phyloP scores from a whole-genome alignment of 2,113 vertebrate species.

The Rhynchomys soricoides region DNA sequence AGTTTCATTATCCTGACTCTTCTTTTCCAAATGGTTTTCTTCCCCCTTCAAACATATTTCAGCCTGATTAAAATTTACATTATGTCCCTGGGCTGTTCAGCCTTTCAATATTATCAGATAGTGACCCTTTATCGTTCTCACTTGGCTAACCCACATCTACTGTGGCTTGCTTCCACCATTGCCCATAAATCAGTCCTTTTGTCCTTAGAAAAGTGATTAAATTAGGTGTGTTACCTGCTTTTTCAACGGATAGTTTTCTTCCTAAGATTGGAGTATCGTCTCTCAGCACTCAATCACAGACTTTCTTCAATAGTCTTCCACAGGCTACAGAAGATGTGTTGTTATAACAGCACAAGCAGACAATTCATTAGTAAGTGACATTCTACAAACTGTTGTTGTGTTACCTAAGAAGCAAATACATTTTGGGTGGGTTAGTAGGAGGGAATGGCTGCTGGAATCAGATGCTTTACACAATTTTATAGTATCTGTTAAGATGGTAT shows the following conservation, averaged over 20 bases:
- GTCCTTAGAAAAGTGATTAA: conserved; percentile 43
- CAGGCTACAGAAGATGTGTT: neutral
- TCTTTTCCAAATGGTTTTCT: neutral
- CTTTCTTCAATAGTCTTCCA: neutral
- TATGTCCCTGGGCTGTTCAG: neutral
- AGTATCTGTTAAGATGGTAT: neutral
- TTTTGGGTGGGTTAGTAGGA: neutral
- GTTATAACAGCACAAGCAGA: neutral
- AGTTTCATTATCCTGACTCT: neutral
- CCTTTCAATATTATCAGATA: conserved; percentile 27
- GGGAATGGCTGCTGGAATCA: neutral
- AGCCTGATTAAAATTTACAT: conserved; percentile 35
- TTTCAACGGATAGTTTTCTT: neutral
- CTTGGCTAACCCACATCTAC: conserved; percentile 12
- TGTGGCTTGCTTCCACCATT: conserved; percentile 29
- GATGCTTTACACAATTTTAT: neutral
- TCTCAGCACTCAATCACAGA: conserved; percentile 7
- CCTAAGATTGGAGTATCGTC: conserved; percentile 2
- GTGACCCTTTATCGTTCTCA: neutral
- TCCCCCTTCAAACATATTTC: neutral
- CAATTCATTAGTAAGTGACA: conserved; percentile 8
- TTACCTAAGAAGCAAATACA: conserved; percentile 44
- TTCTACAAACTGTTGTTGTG: neutral
- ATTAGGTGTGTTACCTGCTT: neutral
- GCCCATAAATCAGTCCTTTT: conserved; percentile 38